These are phyloP conservation scores for Perognathus longimembris DNA, from an alignment of 2,113 vertebrate genomes.

Conservation along the genomic window DNA sequence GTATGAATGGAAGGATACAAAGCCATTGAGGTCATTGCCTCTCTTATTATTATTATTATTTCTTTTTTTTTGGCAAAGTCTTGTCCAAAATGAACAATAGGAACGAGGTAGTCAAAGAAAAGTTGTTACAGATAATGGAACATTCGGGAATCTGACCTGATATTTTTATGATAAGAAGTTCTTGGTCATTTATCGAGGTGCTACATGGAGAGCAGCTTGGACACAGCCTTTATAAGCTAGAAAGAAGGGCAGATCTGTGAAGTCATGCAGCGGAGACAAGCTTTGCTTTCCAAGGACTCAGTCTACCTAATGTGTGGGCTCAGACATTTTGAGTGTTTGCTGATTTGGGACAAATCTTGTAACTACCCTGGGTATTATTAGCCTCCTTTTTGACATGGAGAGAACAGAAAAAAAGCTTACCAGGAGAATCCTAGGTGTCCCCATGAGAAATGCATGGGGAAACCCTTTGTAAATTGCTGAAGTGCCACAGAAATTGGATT, in stretches of 20 bases:
- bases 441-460: constrained; percentile 3
- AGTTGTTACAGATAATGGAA: background rate
- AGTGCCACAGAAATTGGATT: background rate
- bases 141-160: background rate
- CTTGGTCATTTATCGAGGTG: background rate
- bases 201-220: background rate
- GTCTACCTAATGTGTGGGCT: background rate
- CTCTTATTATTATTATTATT: too few relatives aligned
- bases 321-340: background rate
- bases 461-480: constrained; percentile 11
- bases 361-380: background rate
- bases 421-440: background rate
- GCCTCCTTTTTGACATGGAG: background rate
- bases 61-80: background rate
- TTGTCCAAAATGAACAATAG: background rate
- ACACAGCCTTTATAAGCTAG: background rate
- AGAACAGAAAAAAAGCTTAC: constrained; percentile 15
- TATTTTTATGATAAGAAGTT: background rate
- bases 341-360: constrained; percentile 10
- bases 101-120: background rate
- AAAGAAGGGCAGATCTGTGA: background rate
- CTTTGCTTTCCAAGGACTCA: background rate
- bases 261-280: background rate
- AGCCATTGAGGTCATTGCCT: background rate
- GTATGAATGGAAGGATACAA: background rate